These are phyloP conservation scores for Lasioglossum zephyrum DNA, from an alignment of 2,888 invertebrate genomes.

Conservation along the genomic window DNA sequence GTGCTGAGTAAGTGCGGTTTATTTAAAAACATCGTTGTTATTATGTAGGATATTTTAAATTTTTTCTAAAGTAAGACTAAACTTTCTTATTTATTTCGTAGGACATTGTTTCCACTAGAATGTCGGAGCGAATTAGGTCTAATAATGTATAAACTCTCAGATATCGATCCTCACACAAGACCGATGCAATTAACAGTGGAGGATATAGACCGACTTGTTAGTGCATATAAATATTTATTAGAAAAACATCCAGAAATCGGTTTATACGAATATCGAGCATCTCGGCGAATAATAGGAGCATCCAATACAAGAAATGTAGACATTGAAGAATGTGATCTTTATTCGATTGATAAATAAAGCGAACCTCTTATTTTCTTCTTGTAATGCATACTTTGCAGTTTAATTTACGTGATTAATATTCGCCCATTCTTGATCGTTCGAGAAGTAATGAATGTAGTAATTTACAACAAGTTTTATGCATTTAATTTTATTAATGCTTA, in stretches of 20 bases:
- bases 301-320: conserved; percentile 51
- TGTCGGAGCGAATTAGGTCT: conserved; percentile 87
- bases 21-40: background rate
- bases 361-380: conserved; percentile 30
- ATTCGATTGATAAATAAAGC: conserved; percentile 1
- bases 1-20: conserved; percentile 85
- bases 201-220: conserved; percentile 91
- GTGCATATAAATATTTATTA: conserved; percentile 91
- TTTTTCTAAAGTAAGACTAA: background rate
- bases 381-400: conserved; percentile 38
- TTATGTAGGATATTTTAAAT: background rate
- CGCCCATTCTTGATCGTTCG: background rate
- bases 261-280: conserved; percentile 89
- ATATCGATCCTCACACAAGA: conserved; percentile 89
- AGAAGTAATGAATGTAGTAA: conserved; percentile 33
- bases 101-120: conserved; percentile 91
- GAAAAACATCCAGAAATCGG: conserved; percentile 88
- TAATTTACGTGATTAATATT: background rate
- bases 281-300: conserved; percentile 72
- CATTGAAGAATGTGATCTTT: conserved; percentile 8
- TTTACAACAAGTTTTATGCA: conserved; percentile 6
- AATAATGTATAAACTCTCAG: conserved; percentile 89
- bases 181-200: conserved; percentile 91
- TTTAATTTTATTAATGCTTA: conserved; percentile 27
- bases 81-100: conserved; percentile 69